phyloP scores from a whole-genome alignment of 2,888 invertebrate species.

The Sinopyrophorus schimmeli region DNA sequence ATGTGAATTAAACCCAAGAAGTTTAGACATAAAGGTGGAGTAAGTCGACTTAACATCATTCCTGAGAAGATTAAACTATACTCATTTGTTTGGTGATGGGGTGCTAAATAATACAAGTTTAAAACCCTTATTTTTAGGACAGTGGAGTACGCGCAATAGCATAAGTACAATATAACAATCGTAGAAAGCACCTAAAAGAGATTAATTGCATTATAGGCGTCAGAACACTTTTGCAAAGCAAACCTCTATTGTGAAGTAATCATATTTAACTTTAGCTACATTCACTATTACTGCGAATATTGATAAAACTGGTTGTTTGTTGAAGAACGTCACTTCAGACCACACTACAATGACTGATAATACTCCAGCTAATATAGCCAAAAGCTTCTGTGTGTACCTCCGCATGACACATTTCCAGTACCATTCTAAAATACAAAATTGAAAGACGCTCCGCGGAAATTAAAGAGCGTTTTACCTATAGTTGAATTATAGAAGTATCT shows the following conservation, averaged over 20 bases:
- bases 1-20: constrained; percentile 97
- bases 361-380: constrained; percentile 72
- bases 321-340: constrained; percentile 99
- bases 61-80: constrained; percentile 98
- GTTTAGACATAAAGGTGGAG: constrained; percentile 98
- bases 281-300: constrained; percentile 94
- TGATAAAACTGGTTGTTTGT: constrained; percentile 87
- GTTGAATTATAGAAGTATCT: constrained; percentile 68
- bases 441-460: background rate
- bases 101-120: constrained; percentile 95
- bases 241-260: constrained; percentile 94
- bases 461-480: constrained; percentile 58
- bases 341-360: constrained; percentile 94
- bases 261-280: constrained; percentile 77
- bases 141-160: constrained; percentile 97
- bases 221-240: constrained; percentile 36
- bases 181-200: constrained; percentile 81
- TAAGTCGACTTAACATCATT: constrained; percentile 95
- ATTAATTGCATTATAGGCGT: constrained; percentile 8
- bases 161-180: constrained; percentile 89
- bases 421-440: constrained; percentile 82
- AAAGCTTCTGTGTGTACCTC: constrained; percentile 73
- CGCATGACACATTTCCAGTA: constrained; percentile 90
- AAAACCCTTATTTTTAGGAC: constrained; percentile 94
- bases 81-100: constrained; percentile 98